Conservation (phyloP, 2,888 invertebrate genomes). For the Hermodice carunculata region DNA sequence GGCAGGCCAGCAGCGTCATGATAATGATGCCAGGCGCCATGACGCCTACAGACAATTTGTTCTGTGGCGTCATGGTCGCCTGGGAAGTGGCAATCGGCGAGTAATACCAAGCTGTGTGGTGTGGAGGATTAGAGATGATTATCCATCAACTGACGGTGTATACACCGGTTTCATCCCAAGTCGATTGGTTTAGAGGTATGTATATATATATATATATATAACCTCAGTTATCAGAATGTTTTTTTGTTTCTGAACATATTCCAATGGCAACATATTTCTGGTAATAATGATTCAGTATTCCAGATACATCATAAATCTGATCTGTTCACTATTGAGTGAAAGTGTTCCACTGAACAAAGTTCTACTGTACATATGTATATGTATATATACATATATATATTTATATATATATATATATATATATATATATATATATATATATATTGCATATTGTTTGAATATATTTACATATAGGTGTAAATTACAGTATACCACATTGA, state of each 20-base stretch:
- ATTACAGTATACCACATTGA: background rate
- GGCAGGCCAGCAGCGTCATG: conserved; percentile 3
- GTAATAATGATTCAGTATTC: too few species aligned
- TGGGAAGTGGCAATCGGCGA: conserved; percentile 29
- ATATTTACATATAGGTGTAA: background rate
- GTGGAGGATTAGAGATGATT: conserved; percentile 36
- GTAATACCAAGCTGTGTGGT: conserved; percentile 40
- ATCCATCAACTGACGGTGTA: conserved; percentile 29
- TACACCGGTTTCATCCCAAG: conserved; percentile 27
- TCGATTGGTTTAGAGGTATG: background rate
- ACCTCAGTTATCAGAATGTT: too few species aligned
- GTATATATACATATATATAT: too few species aligned
- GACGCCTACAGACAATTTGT: conserved; percentile 37
- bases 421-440: too few species aligned
- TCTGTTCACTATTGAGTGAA: too few species aligned
- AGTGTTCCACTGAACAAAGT: too few species aligned
- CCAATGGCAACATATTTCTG: too few species aligned
- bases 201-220: too few species aligned
- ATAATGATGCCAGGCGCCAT: conserved; percentile 28
- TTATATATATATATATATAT: too few species aligned
- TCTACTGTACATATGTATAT: too few species aligned
- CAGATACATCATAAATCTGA: too few species aligned
- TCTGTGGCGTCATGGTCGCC: conserved; percentile 33
- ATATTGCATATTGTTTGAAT: background rate
- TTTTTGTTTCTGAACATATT: too few species aligned